A percentile compares a stretch with the other conserved stretches of the same genome.
Conservation (phyloP, 2,113 vertebrate genomes). For the Myodes glareolus region DNA sequence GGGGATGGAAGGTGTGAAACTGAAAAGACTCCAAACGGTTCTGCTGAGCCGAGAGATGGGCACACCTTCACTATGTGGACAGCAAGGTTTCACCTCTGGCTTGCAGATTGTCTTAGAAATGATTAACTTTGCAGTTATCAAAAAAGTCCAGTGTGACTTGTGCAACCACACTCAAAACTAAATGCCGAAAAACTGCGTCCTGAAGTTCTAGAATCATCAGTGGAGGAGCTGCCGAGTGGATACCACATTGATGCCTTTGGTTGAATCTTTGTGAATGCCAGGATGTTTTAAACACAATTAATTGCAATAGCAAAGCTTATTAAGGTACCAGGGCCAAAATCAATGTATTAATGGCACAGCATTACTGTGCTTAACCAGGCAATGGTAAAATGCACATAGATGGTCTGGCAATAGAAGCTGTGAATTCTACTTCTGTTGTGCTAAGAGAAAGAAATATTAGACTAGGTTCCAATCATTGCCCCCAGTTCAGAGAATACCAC, state of each 20-base stretch:
- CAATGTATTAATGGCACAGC: constrained; percentile 75
- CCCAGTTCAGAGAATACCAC: not conserved
- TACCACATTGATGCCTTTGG: constrained; percentile 42
- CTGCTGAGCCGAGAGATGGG: not conserved
- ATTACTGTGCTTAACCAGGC: constrained; percentile 74
- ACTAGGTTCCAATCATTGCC: not conserved
- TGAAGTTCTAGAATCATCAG: constrained; percentile 65
- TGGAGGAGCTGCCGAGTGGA: constrained; percentile 67
- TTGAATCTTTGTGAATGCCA: constrained; percentile 67
- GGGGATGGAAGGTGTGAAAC: constrained; percentile 50
- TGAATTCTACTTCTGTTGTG: constrained; percentile 39
- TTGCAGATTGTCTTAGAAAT: constrained; percentile 84
- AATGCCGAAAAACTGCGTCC: constrained; percentile 73
- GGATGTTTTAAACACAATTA: constrained; percentile 79
- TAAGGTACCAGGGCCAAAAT: constrained; percentile 77
- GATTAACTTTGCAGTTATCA: constrained; percentile 85
- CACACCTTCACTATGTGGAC: constrained; percentile 70
- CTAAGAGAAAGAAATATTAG: constrained; percentile 52
- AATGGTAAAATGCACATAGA: constrained; percentile 64
- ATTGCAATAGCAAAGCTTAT: constrained; percentile 81
- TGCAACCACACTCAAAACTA: constrained; percentile 80
- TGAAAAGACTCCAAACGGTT: constrained; percentile 47
- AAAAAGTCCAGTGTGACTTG: constrained; percentile 83
- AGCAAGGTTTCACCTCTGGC: constrained; percentile 67
- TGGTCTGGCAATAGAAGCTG: constrained; percentile 62